Percentiles rank a stretch among this genome's conserved stretches.
Evolutionary conservation across 1,140 invertebrate species (phyloP).

Genomic region (Cydia splendana): DNA sequence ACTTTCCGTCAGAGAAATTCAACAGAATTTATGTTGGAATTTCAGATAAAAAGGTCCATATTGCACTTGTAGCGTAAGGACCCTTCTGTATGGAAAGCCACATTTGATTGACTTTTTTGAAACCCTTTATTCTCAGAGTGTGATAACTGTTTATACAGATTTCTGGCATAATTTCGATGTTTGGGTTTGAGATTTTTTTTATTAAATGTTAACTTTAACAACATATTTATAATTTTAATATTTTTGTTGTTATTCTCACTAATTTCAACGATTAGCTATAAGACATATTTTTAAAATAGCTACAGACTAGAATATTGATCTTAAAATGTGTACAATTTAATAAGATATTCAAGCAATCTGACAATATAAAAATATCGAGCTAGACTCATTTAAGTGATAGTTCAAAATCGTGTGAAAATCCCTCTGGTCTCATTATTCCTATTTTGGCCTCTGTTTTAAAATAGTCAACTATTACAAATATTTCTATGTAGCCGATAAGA

Average conservation of each 20-base stretch:
- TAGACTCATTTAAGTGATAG: too few species aligned
- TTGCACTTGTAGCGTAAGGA: too few species aligned
- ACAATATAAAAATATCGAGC: neutral
- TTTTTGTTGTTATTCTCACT: slow-evolving; percentile 20
- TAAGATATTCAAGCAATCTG: neutral
- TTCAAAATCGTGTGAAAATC: too few species aligned
- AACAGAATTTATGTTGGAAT: too few species aligned
- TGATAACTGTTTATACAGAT: neutral
- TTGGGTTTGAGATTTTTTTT: slow-evolving; percentile 4
- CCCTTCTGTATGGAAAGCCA: too few species aligned
- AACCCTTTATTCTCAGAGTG: neutral
- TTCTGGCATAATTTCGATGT: slow-evolving; percentile 24
- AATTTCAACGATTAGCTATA: slow-evolving; percentile 21
- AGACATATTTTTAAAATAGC: slow-evolving; percentile 1
- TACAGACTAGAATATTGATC: slow-evolving; percentile 14
- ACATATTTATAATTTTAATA: slow-evolving; percentile 21
- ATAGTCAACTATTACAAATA: neutral
- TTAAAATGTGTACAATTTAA: slow-evolving; percentile 10
- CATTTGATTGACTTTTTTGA: neutral
- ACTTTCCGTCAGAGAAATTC: too few species aligned
- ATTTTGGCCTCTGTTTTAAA: too few species aligned
- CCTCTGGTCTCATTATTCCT: too few species aligned
- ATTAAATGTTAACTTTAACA: slow-evolving; percentile 19
- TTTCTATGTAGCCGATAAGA: neutral
- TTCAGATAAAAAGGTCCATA: too few species aligned